Base-by-base conservation (phyloP, 2,113 vertebrate genomes). In the Podocnemis expansa region DNA sequence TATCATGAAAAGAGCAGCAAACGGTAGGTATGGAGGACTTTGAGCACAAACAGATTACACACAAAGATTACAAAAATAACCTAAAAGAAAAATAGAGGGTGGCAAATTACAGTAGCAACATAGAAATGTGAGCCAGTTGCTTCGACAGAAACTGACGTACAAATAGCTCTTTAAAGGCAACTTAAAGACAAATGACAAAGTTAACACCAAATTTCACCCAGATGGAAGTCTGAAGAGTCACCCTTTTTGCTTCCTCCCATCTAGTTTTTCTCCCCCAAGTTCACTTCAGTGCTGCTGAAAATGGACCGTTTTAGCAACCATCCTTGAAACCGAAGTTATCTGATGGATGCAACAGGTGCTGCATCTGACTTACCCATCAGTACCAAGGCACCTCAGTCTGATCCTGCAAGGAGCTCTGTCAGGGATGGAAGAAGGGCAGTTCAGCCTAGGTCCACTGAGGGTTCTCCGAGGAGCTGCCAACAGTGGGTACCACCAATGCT, bases 51-150 rank as follows among this genome's bases (percentile, higher is more conserved):
- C 95, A 96, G 94, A 97, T 97, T 97, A 95, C 95, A 96, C 95
- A 97, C 97, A 97, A 94, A 95, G 95, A 97, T 96, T 97, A 96
- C 93, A 97, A 95, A 96, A 97, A 97, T 97, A 96, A 95, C 93
- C 95, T 94, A 82, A 95, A 94, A 96, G 95, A 90, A 97, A 97
- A 96, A 97, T 94, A 97, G 95, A 93, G 96, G 90, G 96, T 93
- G 96, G 94, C 1, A 78, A 95, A 94, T 97, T 94, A 97, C 96
- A 97, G 94, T 93, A 96, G 96, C 97, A 95, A 91, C 95, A 91
- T 2, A 91, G 95, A 96, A n/a, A 96, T 93, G 80, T 96, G 96
- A 97, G 94, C 95, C 95, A 91, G 95, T 97, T 97, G 97, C 91
- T 96, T 96, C 95, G 93, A 96, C 94, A 93, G 95, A 92, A 94